These are phyloP conservation scores for Pelmatolapia mariae DNA, from an alignment of 2,113 vertebrate species.

Conservation along the genomic window DNA sequence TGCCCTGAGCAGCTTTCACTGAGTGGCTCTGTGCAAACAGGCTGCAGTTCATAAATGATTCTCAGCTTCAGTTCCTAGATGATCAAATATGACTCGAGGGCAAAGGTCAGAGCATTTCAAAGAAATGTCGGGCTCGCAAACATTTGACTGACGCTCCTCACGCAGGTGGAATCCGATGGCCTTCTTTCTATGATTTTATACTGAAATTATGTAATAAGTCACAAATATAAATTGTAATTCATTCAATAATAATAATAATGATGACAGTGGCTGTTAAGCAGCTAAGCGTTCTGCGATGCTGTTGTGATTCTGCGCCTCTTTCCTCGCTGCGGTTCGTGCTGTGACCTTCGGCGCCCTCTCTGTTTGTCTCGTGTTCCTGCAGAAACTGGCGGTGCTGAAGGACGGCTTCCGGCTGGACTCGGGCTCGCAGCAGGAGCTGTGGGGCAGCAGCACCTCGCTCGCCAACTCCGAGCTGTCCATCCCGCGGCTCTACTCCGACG, in stretches of 20 bases:
- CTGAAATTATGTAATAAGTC: not conserved
- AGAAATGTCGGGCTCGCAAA: not conserved
- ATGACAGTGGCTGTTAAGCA: not conserved
- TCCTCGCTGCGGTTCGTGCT: not conserved
- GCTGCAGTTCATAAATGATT: not conserved
- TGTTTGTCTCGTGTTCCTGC: not conserved
- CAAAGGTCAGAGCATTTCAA: not conserved
- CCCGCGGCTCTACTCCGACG: slow-evolving; percentile 82
- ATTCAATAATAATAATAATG: rapidly evolving
- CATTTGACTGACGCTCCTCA: not conserved
- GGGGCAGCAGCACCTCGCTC: slow-evolving; percentile 82
- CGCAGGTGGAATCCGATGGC: rapidly evolving
- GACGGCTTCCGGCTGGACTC: slow-evolving; percentile 83
- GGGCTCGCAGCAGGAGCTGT: slow-evolving; percentile 86
- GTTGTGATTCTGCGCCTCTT: not conserved
- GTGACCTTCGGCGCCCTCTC: not conserved
- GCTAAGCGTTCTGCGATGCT: not conserved
- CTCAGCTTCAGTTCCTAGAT: not conserved
- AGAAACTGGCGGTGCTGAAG: slow-evolving; percentile 92
- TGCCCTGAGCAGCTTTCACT: not conserved
- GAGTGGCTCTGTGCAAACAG: not conserved
- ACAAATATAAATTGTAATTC: not conserved
- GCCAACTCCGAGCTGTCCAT: slow-evolving; percentile 76
- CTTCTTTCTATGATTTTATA: not conserved
- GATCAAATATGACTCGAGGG: not conserved